Base-by-base conservation (phyloP, 2,888 invertebrate genomes). In the Oscheius sp. region DNA sequence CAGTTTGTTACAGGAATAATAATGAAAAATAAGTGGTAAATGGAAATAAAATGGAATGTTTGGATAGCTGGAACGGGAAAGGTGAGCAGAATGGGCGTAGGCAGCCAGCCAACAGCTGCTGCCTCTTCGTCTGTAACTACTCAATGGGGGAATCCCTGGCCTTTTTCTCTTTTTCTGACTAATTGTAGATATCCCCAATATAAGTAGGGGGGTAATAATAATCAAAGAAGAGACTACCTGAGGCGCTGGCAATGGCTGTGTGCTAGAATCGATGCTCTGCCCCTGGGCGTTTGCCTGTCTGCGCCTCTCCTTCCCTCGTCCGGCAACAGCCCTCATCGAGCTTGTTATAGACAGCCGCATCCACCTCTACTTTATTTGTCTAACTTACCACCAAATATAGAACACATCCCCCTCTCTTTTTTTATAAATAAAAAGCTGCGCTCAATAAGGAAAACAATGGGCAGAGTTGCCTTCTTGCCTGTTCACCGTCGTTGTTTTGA, bases 281-380 rank as follows among this genome's bases (percentile, higher is more conserved):
- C 66, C 43, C 52, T 52, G 25, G 66, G 66, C 49, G 64, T 46
- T 64, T 46, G 64, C 66, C 66, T 66, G 49, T 29, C 52, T 66
- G 66, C 52, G 63, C 63, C 35, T 49, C 41, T 61, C 64, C 18
- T 18, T 29, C 21, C 18, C 49, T 52, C 21, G 49, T 49, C 66
- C 66, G 66, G 66, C 66, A 66, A 66, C 52, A 66, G 52, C 66
- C 45, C 61, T 61, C 61, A 61, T 61, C 66, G 66, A 66, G 66
- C 66, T 66, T 66, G 49, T 66, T 66, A 66, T 66, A 66, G 66
- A 49, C 35, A 29, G 64, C 25, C 64, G 46, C 46, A 64, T 64
- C 66, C 52, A n/a, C 27, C 35, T 35, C 35, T 35, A 35, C 35
- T 9, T 35, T 35, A 9, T 35, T n/a, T n/a, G n/a, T n/a, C n/a